Conservation (phyloP, 2,113 vertebrate species). For the Furnarius figulus region DNA sequence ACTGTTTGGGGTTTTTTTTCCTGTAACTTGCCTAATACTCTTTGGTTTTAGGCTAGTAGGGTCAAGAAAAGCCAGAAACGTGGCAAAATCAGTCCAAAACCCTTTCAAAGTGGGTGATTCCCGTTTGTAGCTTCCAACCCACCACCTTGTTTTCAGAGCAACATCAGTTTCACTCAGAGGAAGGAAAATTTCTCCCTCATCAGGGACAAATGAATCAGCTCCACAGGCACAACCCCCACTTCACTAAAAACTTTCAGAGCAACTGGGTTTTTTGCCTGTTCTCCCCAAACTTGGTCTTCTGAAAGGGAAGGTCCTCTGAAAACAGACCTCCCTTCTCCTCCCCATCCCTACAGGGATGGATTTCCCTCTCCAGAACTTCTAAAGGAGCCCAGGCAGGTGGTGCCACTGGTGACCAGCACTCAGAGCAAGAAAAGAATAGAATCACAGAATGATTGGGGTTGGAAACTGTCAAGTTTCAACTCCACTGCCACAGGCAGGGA, state of each 20-base stretch:
- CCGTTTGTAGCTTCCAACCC: neutral
- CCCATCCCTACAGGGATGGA: neutral
- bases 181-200: neutral
- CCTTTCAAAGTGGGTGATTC: neutral
- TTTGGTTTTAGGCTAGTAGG: neutral
- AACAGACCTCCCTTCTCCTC: neutral
- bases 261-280: neutral
- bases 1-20: neutral
- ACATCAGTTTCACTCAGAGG: neutral
- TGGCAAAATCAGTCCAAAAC: neutral
- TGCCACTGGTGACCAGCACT: neutral
- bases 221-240: neutral
- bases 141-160: rapidly evolving
- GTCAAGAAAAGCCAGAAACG: neutral
- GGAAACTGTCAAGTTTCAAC: neutral
- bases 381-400: neutral
- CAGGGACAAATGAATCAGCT: rapidly evolving
- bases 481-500: neutral
- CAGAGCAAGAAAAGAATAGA: neutral
- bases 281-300: rapidly evolving
- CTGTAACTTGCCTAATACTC: neutral
- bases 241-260: neutral
- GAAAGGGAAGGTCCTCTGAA: neutral
- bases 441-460: neutral
- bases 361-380: neutral